Percentiles rank a stretch among this genome's conserved stretches.
Evolutionary conservation across 2,113 vertebrate genomes (phyloP).

Genomic region (Sapajus apella): DNA sequence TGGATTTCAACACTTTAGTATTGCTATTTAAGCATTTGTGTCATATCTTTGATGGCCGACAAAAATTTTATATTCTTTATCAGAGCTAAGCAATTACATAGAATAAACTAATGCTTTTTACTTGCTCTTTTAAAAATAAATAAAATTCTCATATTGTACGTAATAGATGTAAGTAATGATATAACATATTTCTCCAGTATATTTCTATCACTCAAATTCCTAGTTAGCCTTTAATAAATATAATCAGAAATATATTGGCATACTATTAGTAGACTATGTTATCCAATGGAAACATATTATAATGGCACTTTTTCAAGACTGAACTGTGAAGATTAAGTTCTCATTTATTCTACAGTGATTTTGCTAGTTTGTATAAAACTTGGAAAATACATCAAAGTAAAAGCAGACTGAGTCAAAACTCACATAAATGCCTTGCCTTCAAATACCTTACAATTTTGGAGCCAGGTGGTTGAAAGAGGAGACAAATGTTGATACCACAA

Average conservation of each 20-base stretch:
- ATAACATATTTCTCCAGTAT: background rate
- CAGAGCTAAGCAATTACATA: conserved; percentile 69
- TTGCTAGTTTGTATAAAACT: background rate
- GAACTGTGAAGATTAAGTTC: background rate
- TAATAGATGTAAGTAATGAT: background rate
- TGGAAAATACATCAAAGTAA: background rate
- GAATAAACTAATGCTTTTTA: conserved; percentile 43
- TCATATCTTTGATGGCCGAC: conserved; percentile 69
- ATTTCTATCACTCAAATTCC: background rate
- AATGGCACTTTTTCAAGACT: background rate
- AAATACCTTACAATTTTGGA: background rate
- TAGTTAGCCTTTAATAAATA: background rate
- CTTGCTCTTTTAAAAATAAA: background rate
- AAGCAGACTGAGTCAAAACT: background rate
- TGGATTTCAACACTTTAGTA: conserved; percentile 74
- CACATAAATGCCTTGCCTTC: background rate
- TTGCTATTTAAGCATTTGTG: conserved; percentile 68
- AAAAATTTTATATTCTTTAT: conserved; percentile 68
- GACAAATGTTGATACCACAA: background rate
- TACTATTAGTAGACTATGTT: background rate
- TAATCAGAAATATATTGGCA: background rate
- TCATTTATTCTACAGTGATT: background rate
- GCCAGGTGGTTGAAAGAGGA: background rate
- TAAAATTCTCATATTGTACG: background rate
- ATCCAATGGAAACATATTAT: background rate